Evolutionary conservation across 2,797 vertebrate genomes (phyloP).

Genomic region (Synanceia verrucosa): DNA sequence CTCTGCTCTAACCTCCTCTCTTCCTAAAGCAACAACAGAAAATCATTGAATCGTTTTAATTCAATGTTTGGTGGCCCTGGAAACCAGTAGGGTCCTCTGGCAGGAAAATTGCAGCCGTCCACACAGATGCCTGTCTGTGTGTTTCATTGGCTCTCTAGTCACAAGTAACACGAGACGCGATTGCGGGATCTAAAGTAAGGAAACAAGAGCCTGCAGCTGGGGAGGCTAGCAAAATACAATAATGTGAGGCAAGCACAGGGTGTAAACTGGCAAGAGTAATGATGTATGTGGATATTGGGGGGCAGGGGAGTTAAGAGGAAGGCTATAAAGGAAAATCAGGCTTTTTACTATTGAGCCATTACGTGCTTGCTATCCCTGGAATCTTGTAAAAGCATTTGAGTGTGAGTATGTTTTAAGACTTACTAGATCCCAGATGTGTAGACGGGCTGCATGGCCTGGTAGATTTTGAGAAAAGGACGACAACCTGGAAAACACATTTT

Average conservation of each 20-base stretch:
- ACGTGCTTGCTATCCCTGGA: constrained; percentile 57
- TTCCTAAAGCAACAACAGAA: constrained; percentile 48
- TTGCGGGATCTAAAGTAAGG: constrained; percentile 44
- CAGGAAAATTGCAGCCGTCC: constrained; percentile 54
- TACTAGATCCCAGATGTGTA: constrained; percentile 99
- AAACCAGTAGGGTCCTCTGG: constrained; percentile 47
- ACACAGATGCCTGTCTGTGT: constrained; percentile 57
- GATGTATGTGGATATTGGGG: constrained; percentile 42
- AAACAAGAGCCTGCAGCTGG: constrained; percentile 63
- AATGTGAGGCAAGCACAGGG: constrained; percentile 45
- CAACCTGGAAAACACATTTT: constrained; percentile 88
- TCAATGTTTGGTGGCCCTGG: constrained; percentile 54
- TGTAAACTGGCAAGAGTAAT: constrained; percentile 40
- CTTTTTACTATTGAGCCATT: constrained; percentile 64
- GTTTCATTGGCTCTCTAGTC: constrained; percentile 61
- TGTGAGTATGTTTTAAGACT: constrained; percentile 66
- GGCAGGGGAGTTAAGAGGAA: constrained; percentile 31
- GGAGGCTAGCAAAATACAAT: constrained; percentile 67
- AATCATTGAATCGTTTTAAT: constrained; percentile 53
- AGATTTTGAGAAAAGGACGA: constrained; percentile 97
- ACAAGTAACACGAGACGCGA: constrained; percentile 62
- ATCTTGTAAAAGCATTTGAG: constrained; percentile 66
- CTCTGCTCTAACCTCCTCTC: constrained; percentile 4
- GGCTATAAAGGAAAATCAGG: constrained; percentile 63
- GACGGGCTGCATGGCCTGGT: constrained; percentile 98